Evolutionary conservation across 2,113 vertebrate species (phyloP).

Genomic region (Propithecus coquereli): DNA sequence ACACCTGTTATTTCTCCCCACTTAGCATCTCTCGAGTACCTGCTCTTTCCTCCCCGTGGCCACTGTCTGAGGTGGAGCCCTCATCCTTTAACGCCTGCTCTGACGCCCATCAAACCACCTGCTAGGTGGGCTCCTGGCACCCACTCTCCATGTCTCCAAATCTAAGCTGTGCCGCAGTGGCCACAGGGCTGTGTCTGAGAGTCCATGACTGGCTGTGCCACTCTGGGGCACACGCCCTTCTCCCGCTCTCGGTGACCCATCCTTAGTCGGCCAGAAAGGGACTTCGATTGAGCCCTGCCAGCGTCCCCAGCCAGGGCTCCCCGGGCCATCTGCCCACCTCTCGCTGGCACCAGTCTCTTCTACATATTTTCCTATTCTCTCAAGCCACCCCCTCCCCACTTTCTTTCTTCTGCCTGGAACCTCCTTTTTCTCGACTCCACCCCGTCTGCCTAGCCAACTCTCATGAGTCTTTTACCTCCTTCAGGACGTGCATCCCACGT

Average conservation of each 20-base stretch:
- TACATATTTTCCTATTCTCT: background rate
- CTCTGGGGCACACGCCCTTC: background rate
- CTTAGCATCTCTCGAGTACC: background rate
- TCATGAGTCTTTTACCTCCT: background rate
- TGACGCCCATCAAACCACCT: background rate
- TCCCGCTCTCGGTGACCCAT: background rate
- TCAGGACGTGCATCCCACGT: background rate
- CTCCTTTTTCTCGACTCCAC: background rate
- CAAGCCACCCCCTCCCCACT: too few species aligned
- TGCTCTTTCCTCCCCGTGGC: background rate
- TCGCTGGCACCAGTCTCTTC: background rate
- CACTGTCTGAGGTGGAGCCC: background rate
- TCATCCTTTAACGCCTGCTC: background rate
- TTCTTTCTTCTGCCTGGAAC: background rate
- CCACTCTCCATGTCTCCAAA: rapidly evolving
- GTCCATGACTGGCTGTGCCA: rapidly evolving
- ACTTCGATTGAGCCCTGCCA: background rate
- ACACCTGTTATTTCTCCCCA: background rate
- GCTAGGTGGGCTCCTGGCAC: background rate
- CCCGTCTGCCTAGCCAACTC: too few species aligned
- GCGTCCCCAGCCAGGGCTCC: background rate
- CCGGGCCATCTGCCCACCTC: background rate
- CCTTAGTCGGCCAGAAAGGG: background rate
- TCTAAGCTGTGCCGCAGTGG: background rate
- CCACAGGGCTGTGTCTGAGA: background rate